phyloP scores from a whole-genome alignment of 2,888 invertebrate genomes.

The Hypomecis punctinalis region DNA sequence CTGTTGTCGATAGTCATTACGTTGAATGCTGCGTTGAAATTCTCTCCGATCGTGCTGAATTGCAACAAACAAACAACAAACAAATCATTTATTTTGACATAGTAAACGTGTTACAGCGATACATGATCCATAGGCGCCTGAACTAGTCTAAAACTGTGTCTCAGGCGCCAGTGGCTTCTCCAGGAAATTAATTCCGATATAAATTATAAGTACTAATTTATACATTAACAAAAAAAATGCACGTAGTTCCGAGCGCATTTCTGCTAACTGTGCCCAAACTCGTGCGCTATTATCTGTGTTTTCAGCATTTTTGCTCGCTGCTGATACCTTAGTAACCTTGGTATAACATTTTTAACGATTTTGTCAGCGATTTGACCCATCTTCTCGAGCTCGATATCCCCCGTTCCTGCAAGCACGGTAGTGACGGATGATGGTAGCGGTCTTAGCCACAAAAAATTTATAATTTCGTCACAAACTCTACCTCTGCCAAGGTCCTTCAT shows the following conservation, averaged over 20 bases:
- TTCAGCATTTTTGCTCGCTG: not conserved
- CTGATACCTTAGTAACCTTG: not conserved
- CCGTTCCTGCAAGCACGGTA: not conserved
- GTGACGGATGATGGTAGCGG: not conserved
- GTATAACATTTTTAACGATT: not conserved
- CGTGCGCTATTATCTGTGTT: not conserved
- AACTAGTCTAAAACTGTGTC: too few relatives aligned
- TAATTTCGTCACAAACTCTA: not conserved
- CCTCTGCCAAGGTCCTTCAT: too few relatives aligned
- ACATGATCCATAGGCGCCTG: too few relatives aligned
- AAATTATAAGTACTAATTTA: too few relatives aligned
- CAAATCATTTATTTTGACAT: too few relatives aligned
- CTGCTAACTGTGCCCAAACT: not conserved
- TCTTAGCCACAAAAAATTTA: not conserved
- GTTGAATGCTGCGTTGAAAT: not conserved
- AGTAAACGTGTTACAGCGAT: too few relatives aligned
- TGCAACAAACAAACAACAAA: too few relatives aligned
- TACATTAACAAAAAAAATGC: too few relatives aligned
- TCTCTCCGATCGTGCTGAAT: not conserved
- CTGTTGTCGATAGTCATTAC: not conserved
- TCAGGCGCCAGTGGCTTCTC: too few relatives aligned
- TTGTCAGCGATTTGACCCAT: not conserved
- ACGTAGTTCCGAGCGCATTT: not conserved
- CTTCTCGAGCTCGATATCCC: too few relatives aligned
- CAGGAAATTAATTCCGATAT: too few relatives aligned